Evolutionary conservation across 2,797 vertebrate genomes (phyloP).

Genomic region (Pristis pectinata): DNA sequence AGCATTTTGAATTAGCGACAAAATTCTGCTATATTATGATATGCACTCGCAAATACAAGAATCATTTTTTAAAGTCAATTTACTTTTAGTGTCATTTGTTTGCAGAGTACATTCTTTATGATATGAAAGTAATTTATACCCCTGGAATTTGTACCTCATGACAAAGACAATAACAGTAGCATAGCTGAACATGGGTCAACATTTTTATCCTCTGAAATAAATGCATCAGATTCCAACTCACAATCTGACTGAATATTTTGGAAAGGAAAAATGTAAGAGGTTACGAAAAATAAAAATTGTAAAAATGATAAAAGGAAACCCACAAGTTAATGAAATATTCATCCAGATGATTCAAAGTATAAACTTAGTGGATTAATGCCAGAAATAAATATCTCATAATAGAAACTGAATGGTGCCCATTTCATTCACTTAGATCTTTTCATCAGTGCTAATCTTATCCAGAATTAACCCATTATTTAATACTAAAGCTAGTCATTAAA

Average conservation of each 20-base stretch:
- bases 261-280: not conserved
- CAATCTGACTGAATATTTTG: conserved; percentile 19
- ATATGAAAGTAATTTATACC: not conserved
- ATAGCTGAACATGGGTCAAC: not conserved
- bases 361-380: not conserved
- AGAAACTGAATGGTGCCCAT: not conserved
- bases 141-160: not conserved
- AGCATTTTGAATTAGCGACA: not conserved
- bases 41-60: not conserved
- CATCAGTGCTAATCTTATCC: not conserved
- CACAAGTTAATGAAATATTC: not conserved
- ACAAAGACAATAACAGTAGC: conserved; percentile 6
- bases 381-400: not conserved
- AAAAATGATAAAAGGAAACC: not conserved
- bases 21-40: not conserved
- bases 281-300: not conserved
- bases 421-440: not conserved
- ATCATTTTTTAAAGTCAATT: not conserved
- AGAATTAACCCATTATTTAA: not conserved
- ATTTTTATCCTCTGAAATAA: conserved; percentile 9
- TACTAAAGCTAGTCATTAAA: not conserved
- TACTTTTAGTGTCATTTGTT: not conserved
- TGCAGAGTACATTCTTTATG: not conserved
- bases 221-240: not conserved
- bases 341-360: not conserved